Evolutionary conservation across 2,888 invertebrate species (phyloP).

Genomic region (Aphidoletes aphidimyza): DNA sequence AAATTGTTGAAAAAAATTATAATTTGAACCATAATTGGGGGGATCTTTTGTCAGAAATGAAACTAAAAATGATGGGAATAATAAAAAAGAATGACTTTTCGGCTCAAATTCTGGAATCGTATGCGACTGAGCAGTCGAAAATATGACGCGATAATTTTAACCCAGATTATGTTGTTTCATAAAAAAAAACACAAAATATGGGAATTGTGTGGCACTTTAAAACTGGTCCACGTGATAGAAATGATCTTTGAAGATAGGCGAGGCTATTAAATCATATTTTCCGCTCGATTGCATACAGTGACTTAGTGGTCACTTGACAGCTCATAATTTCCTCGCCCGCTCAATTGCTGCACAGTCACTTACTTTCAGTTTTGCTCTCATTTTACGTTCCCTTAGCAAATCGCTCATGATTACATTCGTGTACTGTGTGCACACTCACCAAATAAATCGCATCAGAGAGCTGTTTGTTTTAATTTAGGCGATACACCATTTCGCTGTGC

Average conservation of each 20-base stretch:
- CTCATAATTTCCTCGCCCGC: not conserved
- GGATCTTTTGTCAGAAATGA: not conserved
- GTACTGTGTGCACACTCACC: not conserved
- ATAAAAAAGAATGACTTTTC: not conserved
- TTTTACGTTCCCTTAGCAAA: not conserved
- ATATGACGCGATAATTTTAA: not conserved
- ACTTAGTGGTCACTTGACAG: no score
- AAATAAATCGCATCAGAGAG: conserved; percentile 2
- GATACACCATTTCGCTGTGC: not conserved
- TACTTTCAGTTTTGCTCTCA: not conserved
- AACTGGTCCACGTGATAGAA: not conserved
- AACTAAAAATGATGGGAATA: not conserved
- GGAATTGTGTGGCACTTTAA: no score
- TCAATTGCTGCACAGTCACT: no score
- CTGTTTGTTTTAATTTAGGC: conserved; percentile 26
- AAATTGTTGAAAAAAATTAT: conserved; percentile 5
- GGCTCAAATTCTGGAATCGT: not conserved
- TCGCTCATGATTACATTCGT: conserved; percentile 1
- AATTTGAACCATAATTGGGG: not conserved
- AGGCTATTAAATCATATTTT: not conserved
- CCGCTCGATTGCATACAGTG: not conserved
- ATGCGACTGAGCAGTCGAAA: not conserved
- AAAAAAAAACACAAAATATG: not conserved
- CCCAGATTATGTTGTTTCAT: not conserved
- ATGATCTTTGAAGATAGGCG: not conserved